Evolutionary conservation across 2,797 vertebrate species (phyloP).

Genomic region (Hydrophis major): DNA sequence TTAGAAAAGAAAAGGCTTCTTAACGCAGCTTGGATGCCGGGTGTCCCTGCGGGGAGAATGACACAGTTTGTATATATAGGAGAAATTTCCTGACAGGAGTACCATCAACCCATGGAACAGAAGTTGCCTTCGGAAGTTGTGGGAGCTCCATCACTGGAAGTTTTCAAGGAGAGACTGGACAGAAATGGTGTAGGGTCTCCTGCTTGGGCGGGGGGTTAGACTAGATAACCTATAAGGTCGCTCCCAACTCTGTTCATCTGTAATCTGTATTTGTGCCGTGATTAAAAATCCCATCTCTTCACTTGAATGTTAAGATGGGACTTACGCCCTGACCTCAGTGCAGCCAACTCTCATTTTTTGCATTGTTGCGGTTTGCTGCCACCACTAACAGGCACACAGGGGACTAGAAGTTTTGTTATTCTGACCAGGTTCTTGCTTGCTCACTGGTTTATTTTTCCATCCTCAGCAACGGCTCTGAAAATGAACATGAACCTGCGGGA

Average conservation of each 20-base stretch:
- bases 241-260: too few species aligned
- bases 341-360: neutral
- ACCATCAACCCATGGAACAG: too few species aligned
- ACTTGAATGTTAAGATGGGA: neutral
- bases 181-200: too few species aligned
- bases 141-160: too few species aligned
- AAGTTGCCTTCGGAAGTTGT: too few species aligned
- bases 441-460: neutral
- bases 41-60: neutral
- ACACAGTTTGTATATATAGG: neutral
- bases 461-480: slow-evolving; percentile 88
- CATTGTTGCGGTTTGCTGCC: neutral
- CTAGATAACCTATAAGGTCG: too few species aligned
- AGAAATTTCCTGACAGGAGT: too few species aligned
- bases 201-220: too few species aligned
- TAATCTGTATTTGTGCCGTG: neutral
- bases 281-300: neutral
- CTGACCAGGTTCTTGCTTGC: neutral
- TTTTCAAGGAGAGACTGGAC: too few species aligned
- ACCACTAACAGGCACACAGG: neutral
- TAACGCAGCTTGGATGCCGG: neutral
- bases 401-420: neutral
- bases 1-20: neutral
- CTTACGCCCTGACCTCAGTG: neutral
- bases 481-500: slow-evolving; percentile 95